A percentile compares a stretch with the other conserved stretches of the same genome.
These are phyloP conservation scores for Zalophus californianus DNA, from an alignment of 2,797 vertebrate species.

Conservation along the genomic window DNA sequence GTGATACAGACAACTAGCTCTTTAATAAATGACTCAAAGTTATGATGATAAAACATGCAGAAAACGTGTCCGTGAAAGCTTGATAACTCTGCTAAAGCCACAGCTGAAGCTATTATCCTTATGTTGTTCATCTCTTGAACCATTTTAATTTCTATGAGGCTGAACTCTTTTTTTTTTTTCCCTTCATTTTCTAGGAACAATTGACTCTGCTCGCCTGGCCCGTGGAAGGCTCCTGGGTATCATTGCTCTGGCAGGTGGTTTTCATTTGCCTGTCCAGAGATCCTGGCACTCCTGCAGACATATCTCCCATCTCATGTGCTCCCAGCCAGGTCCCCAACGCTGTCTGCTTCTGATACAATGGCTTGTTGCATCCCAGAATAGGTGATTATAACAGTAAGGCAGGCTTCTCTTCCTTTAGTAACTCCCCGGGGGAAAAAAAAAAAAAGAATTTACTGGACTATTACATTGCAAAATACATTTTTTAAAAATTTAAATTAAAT, in stretches of 20 bases:
- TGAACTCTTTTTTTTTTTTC: not conserved
- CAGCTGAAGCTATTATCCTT: conserved; percentile 35
- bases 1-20: not conserved
- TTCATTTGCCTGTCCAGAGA: conserved; percentile 49
- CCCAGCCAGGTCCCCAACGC: not conserved
- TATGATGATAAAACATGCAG: not conserved
- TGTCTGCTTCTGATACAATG: conserved; percentile 1
- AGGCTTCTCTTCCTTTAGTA: not conserved
- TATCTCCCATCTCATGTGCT: not conserved
- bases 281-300: conserved; percentile 31
- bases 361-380: not conserved
- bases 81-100: not conserved
- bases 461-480: not conserved
- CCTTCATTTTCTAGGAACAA: conserved; percentile 60
- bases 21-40: not conserved
- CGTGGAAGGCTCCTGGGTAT: conserved; percentile 7
- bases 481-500: not conserved
- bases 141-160: conserved; percentile 34
- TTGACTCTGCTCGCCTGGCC: conserved; percentile 32
- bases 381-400: not conserved
- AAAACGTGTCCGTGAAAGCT: not conserved
- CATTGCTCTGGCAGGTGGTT: conserved; percentile 64
- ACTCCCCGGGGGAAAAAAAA: not conserved
- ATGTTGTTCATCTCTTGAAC: conserved; percentile 2
- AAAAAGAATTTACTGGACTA: not conserved